phyloP scores from a whole-genome alignment of 1,140 invertebrate genomes.

The Hypothenemus hampei region DNA sequence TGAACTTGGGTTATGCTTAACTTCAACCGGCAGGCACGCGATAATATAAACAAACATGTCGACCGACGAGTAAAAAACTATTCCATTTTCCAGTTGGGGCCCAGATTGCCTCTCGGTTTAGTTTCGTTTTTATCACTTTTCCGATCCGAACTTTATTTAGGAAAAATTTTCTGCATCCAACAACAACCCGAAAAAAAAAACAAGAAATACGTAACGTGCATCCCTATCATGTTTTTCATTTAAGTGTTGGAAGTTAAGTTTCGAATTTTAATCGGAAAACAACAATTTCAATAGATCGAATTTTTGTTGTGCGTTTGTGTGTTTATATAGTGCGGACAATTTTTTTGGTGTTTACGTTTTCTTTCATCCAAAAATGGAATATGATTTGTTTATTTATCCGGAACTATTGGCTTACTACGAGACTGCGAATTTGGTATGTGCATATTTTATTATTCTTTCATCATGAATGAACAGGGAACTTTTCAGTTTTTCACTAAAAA shows the following conservation, averaged over 20 bases:
- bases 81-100: slow-evolving; percentile 29
- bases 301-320: too few relatives aligned
- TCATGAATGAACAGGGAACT: too few relatives aligned
- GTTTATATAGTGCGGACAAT: too few relatives aligned
- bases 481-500: neutral
- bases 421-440: slow-evolving; percentile 20
- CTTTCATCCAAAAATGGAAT: slow-evolving; percentile 40
- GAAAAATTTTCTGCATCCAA: slow-evolving; percentile 16
- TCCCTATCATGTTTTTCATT: too few relatives aligned
- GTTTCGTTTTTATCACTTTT: slow-evolving; percentile 1
- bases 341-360: too few relatives aligned
- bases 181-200: too few relatives aligned
- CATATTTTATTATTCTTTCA: too few relatives aligned
- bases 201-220: neutral
- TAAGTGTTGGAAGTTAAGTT: too few relatives aligned
- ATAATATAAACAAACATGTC: slow-evolving; percentile 45
- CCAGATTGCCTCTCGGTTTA: slow-evolving; percentile 23
- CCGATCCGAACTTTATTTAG: slow-evolving; percentile 10
- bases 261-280: too few relatives aligned
- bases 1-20: slow-evolving; percentile 38
- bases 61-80: slow-evolving; percentile 33
- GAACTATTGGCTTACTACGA: slow-evolving; percentile 44
- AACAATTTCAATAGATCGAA: too few relatives aligned
- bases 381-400: slow-evolving; percentile 43
- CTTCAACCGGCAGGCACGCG: slow-evolving; percentile 36